Base-by-base conservation (phyloP, 2,113 vertebrate genomes). In the Zosterops borbonicus region DNA sequence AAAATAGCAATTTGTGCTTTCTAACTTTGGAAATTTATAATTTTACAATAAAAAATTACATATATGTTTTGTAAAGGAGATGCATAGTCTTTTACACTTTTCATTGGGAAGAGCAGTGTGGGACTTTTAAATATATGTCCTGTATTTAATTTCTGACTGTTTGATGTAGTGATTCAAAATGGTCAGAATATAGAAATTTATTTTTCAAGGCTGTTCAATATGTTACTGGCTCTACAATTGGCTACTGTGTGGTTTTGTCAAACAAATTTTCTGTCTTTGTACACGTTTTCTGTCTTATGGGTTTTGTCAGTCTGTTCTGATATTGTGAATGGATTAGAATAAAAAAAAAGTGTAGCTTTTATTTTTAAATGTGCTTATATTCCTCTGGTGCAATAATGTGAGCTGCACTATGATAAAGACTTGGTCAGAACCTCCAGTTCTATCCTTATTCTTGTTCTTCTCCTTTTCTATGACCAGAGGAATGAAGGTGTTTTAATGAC, bases 171-270 rank as follows among this genome's bases (percentile, higher is more conserved):
- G 6, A 4, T 44, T 86, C 8, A 8, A 62, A 62, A 31, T 23
- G 1, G 4, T 29, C 60, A 23, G 19, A 64, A 44, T 11, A 10
- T 0, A 0, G 12, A 69, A 67, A 13, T 49, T 52, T 56, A 14
- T 62, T 86, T 92, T 83, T 46, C 11, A 67, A 7, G 11, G 9
- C 67, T 67, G 6, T 55, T 64, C 53, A 75, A 1, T 39, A 33
- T 27, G 14, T 55, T 80, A 19, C 24, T 25, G 18, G 15, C 9
- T 88, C 65, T 81, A 33, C 13, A 52, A 4, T 4, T 69, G 37
- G 9, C 37, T 76, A 18, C 3, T 2, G 1, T 27, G 8, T 28
- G 18, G 10, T 77, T 16, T 73, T 77, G 27, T 42, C 16, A 74
- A 58, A 64, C 3, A 0, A 2, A 15, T 83, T 83, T 88, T 52